phyloP scores from a whole-genome alignment of 2,888 invertebrate species.

The Plagiodera versicolora region DNA sequence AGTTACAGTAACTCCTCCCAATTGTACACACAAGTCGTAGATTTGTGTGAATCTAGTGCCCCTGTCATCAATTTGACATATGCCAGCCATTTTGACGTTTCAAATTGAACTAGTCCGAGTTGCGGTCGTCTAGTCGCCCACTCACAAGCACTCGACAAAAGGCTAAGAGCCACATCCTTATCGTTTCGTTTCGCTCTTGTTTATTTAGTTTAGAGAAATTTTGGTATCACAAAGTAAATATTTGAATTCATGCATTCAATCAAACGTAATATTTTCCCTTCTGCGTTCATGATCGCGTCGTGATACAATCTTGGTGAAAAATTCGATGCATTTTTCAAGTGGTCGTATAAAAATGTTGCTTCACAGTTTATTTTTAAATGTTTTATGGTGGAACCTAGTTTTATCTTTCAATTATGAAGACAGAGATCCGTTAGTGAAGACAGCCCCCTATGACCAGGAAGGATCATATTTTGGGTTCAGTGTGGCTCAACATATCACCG shows the following conservation, averaged over 20 bases:
- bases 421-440: slow-evolving; percentile 43
- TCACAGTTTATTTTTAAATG: slow-evolving; percentile 15
- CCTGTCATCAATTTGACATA: no score
- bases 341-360: slow-evolving; percentile 13
- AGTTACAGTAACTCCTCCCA: no score
- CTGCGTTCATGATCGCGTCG: background rate
- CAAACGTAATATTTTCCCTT: background rate
- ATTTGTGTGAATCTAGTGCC: no score
- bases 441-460: slow-evolving; percentile 33
- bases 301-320: background rate
- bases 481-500: slow-evolving; percentile 43
- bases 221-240: background rate
- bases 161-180: background rate
- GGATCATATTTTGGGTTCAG: slow-evolving; percentile 47
- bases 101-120: background rate
- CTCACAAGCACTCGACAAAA: no score
- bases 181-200: background rate
- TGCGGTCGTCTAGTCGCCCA: background rate
- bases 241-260: background rate
- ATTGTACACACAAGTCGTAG: no score
- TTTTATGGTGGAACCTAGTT: slow-evolving; percentile 23
- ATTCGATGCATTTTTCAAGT: background rate
- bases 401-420: slow-evolving; percentile 43
- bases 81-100: no score
- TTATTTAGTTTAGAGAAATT: background rate